A percentile compares a stretch with the other conserved stretches of the same genome.
Evolutionary conservation across 2,113 vertebrate species (phyloP).

Genomic region (Catharus minimus): DNA sequence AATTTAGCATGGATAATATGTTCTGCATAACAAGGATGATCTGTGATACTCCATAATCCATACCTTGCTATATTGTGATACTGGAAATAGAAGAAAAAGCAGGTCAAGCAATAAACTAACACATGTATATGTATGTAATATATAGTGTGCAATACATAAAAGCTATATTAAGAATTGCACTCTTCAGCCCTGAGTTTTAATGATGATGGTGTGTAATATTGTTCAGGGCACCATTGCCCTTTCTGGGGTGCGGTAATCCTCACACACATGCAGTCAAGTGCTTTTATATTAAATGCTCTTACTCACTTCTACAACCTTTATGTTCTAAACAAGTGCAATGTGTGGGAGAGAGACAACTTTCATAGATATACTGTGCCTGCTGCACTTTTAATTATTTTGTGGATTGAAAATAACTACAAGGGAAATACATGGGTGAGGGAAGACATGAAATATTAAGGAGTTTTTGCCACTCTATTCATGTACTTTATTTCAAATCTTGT

Average conservation of each 20-base stretch:
- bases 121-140: not conserved
- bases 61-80: not conserved
- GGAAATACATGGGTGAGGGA: conserved; percentile 15
- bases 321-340: conserved; percentile 12
- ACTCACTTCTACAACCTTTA: not conserved
- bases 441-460: not conserved
- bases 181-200: not conserved
- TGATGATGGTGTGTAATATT: not conserved
- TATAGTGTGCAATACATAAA: not conserved
- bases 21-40: not conserved
- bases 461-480: conserved; percentile 41
- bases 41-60: not conserved
- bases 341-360: not conserved
- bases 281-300: conserved; percentile 29
- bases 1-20: not conserved
- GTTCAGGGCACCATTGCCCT: not conserved
- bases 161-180: not conserved
- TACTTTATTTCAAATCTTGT: conserved; percentile 28
- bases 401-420: conserved; percentile 35
- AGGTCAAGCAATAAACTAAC: not conserved
- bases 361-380: not conserved
- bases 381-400: conserved; percentile 61
- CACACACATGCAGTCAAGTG: not conserved
- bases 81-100: not conserved
- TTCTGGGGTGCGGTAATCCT: not conserved